A percentile compares a stretch with the other conserved stretches of the same genome.
These are phyloP conservation scores for Euphydryas editha DNA, from an alignment of 2,888 invertebrate genomes.

Conservation along the genomic window DNA sequence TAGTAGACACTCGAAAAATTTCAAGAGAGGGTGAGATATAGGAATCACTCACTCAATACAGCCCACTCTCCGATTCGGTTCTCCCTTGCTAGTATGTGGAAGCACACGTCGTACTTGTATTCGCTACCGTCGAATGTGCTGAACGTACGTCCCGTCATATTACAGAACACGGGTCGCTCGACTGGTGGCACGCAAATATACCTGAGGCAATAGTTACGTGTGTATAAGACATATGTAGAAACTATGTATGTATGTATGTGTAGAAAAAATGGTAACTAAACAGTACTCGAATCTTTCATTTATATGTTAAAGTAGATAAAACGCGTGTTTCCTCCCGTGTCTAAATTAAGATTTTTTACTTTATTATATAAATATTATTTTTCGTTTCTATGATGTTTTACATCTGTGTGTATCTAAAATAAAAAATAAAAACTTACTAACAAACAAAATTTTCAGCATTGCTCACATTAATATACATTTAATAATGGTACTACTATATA, in stretches of 20 bases:
- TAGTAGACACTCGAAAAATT: not conserved
- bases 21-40: not conserved
- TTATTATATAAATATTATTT: too few species aligned
- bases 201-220: constrained; percentile 53
- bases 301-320: too few species aligned
- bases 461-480: too few species aligned
- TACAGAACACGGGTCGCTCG: constrained; percentile 86
- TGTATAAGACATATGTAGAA: constrained; percentile 23
- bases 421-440: too few species aligned
- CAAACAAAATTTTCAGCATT: too few species aligned
- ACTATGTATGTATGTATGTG: not conserved
- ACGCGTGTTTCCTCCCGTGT: too few species aligned
- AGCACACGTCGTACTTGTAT: constrained; percentile 92
- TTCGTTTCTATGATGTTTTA: too few species aligned
- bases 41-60: constrained; percentile 83
- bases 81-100: constrained; percentile 90
- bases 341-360: too few species aligned
- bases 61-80: constrained; percentile 87
- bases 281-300: too few species aligned
- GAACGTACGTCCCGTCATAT: constrained; percentile 89
- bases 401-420: too few species aligned
- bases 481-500: too few species aligned
- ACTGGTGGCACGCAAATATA: constrained; percentile 87
- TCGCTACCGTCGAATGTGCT: constrained; percentile 91
- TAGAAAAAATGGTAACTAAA: not conserved